Conservation (phyloP, 2,888 invertebrate genomes). For the Lagria hirta region DNA sequence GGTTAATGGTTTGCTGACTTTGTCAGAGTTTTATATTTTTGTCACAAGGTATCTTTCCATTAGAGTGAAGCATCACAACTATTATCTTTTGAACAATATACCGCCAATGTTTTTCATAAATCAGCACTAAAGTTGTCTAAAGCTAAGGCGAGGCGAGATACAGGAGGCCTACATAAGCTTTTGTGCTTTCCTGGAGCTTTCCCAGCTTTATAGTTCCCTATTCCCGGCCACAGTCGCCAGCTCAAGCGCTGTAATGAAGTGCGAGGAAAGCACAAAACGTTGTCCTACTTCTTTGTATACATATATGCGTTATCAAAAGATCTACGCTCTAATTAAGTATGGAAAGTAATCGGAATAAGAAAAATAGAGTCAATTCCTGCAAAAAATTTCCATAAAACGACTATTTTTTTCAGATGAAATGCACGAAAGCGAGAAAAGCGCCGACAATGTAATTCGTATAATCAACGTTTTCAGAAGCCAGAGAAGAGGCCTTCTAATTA, state of each 20-base stretch:
- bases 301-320: slow-evolving; percentile 29
- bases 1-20: too few relatives aligned
- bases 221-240: slow-evolving; percentile 42
- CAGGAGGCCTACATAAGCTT: slow-evolving; percentile 44
- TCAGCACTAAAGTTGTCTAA: slow-evolving; percentile 45
- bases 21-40: slow-evolving; percentile 15
- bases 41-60: slow-evolving; percentile 27
- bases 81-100: slow-evolving; percentile 36
- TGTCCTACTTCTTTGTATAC: slow-evolving; percentile 33
- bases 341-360: too few relatives aligned
- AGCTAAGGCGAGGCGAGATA: slow-evolving; percentile 44
- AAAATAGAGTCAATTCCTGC: slow-evolving; percentile 7
- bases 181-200: slow-evolving; percentile 47
- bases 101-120: slow-evolving; percentile 46
- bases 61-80: slow-evolving; percentile 29
- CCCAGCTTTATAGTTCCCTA: slow-evolving; percentile 45
- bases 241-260: slow-evolving; percentile 44
- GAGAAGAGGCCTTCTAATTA: slow-evolving; percentile 34
- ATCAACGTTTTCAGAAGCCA: slow-evolving; percentile 31
- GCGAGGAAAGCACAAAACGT: slow-evolving; percentile 32
- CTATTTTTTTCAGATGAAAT: slow-evolving; percentile 4
- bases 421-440: slow-evolving; percentile 15
- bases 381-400: slow-evolving; percentile 18
- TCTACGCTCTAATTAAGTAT: slow-evolving; percentile 28
- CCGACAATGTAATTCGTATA: slow-evolving; percentile 32